Conservation (phyloP, 2,888 invertebrate species). For the Lymantria monacha region DNA sequence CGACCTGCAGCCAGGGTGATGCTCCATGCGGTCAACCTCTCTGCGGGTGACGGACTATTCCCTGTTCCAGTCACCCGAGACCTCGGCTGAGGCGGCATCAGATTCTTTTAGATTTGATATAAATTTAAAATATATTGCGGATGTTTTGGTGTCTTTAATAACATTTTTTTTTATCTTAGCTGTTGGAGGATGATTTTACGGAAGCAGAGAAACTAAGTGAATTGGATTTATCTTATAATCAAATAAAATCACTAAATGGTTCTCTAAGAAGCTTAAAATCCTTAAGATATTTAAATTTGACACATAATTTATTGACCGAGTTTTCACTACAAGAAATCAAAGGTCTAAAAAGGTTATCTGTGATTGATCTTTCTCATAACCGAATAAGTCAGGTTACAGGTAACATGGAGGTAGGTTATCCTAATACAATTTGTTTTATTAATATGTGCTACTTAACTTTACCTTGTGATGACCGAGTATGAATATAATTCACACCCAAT, state of each 20-base stretch:
- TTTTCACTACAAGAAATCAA: slow-evolving; percentile 91
- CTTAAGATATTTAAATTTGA: slow-evolving; percentile 87
- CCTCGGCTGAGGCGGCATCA: too few species aligned
- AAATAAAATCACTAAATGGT: slow-evolving; percentile 86
- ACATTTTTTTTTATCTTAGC: slow-evolving; percentile 65
- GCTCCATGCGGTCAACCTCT: too few species aligned
- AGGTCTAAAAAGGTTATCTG: slow-evolving; percentile 86
- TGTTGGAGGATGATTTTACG: slow-evolving; percentile 88
- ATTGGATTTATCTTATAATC: slow-evolving; percentile 88
- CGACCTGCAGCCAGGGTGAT: too few species aligned
- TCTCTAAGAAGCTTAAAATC: slow-evolving; percentile 87
- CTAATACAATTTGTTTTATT: neutral
- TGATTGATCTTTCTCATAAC: slow-evolving; percentile 90
- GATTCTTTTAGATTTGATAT: too few species aligned
- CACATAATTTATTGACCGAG: slow-evolving; percentile 87
- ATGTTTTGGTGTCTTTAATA: too few species aligned
- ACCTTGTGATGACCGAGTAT: too few species aligned
- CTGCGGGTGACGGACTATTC: too few species aligned
- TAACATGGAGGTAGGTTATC: slow-evolving; percentile 82
- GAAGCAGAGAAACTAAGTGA: slow-evolving; percentile 87
- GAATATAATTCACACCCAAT: too few species aligned
- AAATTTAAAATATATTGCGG: too few species aligned
- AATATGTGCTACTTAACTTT: too few species aligned
- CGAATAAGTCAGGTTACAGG: slow-evolving; percentile 86
- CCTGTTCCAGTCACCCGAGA: too few species aligned